These are phyloP conservation scores for Peribatodes rhomboidaria DNA, from an alignment of 2,888 invertebrate genomes.

Conservation along the genomic window DNA sequence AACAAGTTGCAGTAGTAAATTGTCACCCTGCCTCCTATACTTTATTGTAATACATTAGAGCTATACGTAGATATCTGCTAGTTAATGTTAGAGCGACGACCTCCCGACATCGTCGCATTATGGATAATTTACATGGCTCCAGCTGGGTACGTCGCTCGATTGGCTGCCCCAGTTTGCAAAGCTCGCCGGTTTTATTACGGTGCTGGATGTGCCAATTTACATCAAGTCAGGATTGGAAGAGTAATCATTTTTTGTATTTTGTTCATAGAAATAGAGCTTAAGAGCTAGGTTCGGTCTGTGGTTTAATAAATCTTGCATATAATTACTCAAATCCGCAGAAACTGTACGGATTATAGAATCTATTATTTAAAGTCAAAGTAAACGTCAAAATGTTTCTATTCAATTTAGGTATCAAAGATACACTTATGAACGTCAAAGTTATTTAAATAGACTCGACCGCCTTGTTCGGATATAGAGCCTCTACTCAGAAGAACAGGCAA, in stretches of 20 bases:
- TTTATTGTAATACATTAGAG: conserved; percentile 47
- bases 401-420: too few relatives aligned
- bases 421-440: too few relatives aligned
- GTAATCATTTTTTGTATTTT: conserved; percentile 10
- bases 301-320: neutral
- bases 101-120: conserved; percentile 36
- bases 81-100: conserved; percentile 41
- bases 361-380: too few relatives aligned
- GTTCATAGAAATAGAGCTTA: neutral
- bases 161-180: conserved; percentile 31
- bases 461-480: too few relatives aligned
- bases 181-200: conserved; percentile 17
- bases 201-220: conserved; percentile 18
- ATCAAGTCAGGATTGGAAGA: conserved; percentile 12
- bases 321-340: too few relatives aligned
- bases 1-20: neutral
- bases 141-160: conserved; percentile 27
- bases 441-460: too few relatives aligned
- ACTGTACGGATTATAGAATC: too few relatives aligned
- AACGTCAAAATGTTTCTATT: too few relatives aligned
- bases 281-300: conserved; percentile 6
- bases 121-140: conserved; percentile 37
- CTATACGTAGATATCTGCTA: conserved; percentile 42
- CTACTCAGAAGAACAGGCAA: too few relatives aligned
- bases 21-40: neutral